phyloP scores from a whole-genome alignment of 1,140 invertebrate species.

The Papilio helenus region DNA sequence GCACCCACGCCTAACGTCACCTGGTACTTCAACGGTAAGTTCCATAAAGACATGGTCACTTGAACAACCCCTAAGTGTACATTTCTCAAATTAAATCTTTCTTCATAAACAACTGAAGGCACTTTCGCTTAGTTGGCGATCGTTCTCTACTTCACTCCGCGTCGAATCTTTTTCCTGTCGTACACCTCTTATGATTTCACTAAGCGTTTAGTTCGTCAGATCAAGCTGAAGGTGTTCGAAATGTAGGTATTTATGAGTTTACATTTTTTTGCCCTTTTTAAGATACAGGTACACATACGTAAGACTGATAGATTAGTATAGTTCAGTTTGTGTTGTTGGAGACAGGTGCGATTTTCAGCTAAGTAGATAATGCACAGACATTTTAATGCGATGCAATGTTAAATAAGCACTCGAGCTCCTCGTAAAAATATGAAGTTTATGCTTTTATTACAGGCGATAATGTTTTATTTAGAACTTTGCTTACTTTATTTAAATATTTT shows the following conservation, averaged over 20 bases:
- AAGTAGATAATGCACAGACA: conserved; percentile 19
- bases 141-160: background rate
- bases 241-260: background rate
- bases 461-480: conserved; percentile 4
- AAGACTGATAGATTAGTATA: background rate
- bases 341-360: conserved; percentile 15
- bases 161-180: background rate
- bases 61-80: too few species aligned
- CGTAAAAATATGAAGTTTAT: conserved; percentile 5
- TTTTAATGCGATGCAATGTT: conserved; percentile 22
- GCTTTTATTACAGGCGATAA: conserved; percentile 8
- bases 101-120: background rate
- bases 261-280: background rate
- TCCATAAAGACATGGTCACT: background rate
- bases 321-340: background rate
- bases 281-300: background rate
- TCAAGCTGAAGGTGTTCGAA: background rate
- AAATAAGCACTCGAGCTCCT: conserved; percentile 11
- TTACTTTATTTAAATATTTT: background rate
- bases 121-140: background rate
- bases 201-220: background rate
- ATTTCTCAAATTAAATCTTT: too few species aligned
- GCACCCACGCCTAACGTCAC: conserved; percentile 95
- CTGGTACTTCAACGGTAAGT: conserved; percentile 94
- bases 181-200: background rate